Evolutionary conservation across 2,888 invertebrate species (phyloP), one percentile per base, ranked within the genome.

Genomic region (Panorpa germanica): DNA sequence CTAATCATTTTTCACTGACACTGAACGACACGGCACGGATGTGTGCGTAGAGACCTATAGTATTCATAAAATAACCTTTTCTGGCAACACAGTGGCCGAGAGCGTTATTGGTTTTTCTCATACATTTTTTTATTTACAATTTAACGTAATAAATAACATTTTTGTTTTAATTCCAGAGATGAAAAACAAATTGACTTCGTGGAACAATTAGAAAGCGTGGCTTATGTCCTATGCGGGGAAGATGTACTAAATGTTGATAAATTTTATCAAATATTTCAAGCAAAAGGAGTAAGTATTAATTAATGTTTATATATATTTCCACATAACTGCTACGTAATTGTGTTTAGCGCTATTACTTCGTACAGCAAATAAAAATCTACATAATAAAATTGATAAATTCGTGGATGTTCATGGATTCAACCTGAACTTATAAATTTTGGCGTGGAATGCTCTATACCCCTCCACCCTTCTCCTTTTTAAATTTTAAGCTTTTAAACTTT

Each of bases 181-280:
- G 82, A 82, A 42, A 78, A 74, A 44, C 80, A 83, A 52, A 65
- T 76, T 39, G 82, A 83, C 47, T 76, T 85, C 45, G 76, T 82
- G 33, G 81, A 82, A 49, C 81, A 83, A 48, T 58, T 85, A 41
- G 85, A 86, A 51, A 83, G 81, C 39, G 78, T 83, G 12, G 77
- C 82, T 1, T 86, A 81, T 49, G 80, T 78, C 29, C 55, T 83
- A 23, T 82, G 83, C 43, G 81, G 80, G 1, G 75, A 82, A 38
- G 72, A 72, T 30, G 68, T 72, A 36, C 67, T 86, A 35, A 65
- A 66, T 25, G 55, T 69, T 21, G 68, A 70, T 34, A 70, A 68
- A 38, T 86, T 86, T 51, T 64, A 63, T 40, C 71, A 70, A 47
- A 78, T 85, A 43, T 71, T 85, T 52, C 64, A 70, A 45, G 73